These are phyloP conservation scores for Tympanuchus pallidicinctus DNA, from an alignment of 2,113 vertebrate species.

Conservation along the genomic window DNA sequence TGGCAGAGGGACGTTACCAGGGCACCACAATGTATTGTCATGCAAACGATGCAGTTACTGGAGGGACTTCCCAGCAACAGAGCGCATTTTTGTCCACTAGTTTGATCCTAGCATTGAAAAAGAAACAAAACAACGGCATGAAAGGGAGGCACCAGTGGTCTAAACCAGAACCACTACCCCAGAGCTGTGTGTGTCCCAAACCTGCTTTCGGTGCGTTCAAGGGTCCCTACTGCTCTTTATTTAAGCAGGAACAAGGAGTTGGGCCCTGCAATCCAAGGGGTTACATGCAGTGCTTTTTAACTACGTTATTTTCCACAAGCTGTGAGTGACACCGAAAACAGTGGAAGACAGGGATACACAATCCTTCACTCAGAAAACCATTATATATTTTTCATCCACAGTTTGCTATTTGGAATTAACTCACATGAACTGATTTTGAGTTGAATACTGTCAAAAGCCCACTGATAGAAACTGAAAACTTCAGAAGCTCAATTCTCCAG, in stretches of 20 bases:
- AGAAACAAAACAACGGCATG: conserved; percentile 21
- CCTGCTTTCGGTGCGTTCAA: background rate
- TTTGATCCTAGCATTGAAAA: conserved; percentile 53
- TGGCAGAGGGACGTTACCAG: background rate
- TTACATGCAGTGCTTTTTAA: conserved; percentile 29
- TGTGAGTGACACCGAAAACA: background rate
- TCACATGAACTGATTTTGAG: background rate
- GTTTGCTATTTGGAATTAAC: background rate
- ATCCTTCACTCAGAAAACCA: accelerated
- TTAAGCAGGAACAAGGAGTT: background rate
- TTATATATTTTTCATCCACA: background rate
- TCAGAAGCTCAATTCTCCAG: background rate
- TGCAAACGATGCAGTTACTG: conserved; percentile 44
- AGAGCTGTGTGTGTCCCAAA: background rate
- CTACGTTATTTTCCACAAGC: background rate
- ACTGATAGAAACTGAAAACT: background rate
- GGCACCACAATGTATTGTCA: background rate
- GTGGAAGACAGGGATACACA: background rate
- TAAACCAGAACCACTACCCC: background rate
- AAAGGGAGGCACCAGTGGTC: background rate
- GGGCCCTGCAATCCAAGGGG: background rate
- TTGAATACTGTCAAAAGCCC: background rate
- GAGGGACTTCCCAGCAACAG: conserved; percentile 51
- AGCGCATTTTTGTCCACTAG: background rate
- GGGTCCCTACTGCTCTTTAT: background rate